A percentile compares a stretch with the other conserved stretches of the same genome.
These are phyloP conservation scores for Drosophila pseudotalamancana DNA, from an alignment of 2,888 invertebrate species.

Conservation along the genomic window DNA sequence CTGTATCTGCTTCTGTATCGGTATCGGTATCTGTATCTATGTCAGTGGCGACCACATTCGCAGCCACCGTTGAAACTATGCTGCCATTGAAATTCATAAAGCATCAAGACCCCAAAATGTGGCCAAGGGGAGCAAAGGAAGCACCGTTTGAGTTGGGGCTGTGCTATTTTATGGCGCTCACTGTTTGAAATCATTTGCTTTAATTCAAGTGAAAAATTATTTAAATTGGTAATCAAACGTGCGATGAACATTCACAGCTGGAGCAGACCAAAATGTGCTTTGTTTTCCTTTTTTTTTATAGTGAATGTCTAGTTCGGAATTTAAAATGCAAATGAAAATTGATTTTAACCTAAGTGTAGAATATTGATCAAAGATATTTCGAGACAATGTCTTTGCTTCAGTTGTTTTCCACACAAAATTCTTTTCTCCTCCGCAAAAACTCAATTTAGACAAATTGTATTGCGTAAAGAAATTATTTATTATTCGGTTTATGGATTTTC, in stretches of 20 bases:
- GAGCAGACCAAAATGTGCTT: constrained; percentile 21
- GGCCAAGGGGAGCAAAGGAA: background rate
- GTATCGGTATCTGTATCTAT: constrained; percentile 19
- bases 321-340: constrained; percentile 65
- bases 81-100: constrained; percentile 75
- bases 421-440: background rate
- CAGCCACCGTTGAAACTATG: constrained; percentile 55
- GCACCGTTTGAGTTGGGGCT: constrained; percentile 1
- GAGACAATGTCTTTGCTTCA: background rate
- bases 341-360: constrained; percentile 56
- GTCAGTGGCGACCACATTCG: constrained; percentile 41
- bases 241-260: constrained; percentile 31
- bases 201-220: constrained; percentile 79
- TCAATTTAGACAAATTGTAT: background rate
- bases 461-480: background rate
- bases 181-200: constrained; percentile 76
- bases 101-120: constrained; percentile 52
- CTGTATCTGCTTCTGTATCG: constrained; percentile 27
- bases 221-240: constrained; percentile 77
- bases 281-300: constrained; percentile 34
- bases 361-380: constrained; percentile 56
- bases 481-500: background rate
- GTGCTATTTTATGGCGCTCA: constrained; percentile 44
- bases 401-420: background rate
- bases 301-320: constrained; percentile 36